phyloP scores from a whole-genome alignment of 2,113 vertebrate species.

The Bothrops jararaca region DNA sequence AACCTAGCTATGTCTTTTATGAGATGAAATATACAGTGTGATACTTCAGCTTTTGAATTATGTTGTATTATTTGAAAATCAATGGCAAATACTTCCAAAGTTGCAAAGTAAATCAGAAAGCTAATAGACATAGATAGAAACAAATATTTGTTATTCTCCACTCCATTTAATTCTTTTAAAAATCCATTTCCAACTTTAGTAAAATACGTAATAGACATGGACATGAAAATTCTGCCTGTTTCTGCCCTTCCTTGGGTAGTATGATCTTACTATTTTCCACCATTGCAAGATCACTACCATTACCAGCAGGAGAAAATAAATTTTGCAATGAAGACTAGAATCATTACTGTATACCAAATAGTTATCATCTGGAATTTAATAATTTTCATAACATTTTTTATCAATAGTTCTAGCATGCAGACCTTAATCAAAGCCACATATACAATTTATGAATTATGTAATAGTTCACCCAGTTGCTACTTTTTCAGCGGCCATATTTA shows the following conservation, averaged over 20 bases:
- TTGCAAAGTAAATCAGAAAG: constrained; percentile 20
- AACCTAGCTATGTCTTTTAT: neutral
- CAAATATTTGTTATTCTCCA: neutral
- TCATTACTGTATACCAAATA: neutral
- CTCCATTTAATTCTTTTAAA: neutral
- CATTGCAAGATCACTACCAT: neutral
- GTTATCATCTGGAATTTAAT: neutral
- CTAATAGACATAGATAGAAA: neutral
- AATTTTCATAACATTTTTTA: neutral
- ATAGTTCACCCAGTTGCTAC: neutral
- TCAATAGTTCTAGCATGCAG: neutral
- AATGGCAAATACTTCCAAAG: neutral
- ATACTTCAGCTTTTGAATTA: neutral
- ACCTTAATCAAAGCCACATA: neutral
- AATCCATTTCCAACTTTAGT: neutral
- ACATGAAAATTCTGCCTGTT: no score
- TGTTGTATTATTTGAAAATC: constrained; percentile 4
- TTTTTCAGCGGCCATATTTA: neutral
- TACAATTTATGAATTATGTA: neutral
- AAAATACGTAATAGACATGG: neutral
- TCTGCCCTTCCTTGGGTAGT: neutral
- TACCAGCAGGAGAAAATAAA: neutral
- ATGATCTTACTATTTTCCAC: neutral
- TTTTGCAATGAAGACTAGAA: neutral
- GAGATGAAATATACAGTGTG: neutral